Evolutionary conservation across 2,888 invertebrate genomes (phyloP), one percentile per base, ranked within the genome.

Genomic region (Himalopsyche tibetana): DNA sequence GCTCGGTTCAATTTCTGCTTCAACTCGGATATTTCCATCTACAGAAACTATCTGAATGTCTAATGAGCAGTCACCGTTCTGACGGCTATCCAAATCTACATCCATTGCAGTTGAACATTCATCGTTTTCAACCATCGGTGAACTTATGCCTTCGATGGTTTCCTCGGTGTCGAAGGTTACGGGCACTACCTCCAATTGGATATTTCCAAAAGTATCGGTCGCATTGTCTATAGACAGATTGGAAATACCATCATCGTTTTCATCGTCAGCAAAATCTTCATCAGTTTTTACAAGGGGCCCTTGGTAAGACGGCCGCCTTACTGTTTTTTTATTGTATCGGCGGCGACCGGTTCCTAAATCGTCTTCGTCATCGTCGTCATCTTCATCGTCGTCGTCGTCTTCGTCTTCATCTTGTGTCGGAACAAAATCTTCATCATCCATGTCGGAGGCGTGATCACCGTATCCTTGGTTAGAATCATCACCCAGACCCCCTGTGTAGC

Each of bases 261-360:
- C 86, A 17, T 86, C 82, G 15, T 81, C 80, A 83, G 45, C 63
- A 56, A 82, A 79, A 83, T 87, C 85, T 19, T 86, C 84, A 19
- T 87, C 69, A 40, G 80, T 55, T 55, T 55, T 55, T 28, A n/a
- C 38, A 36, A n/a, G 40, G 17, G 51, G 28, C 55, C 89, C 82
- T 89, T 90, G 88, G 91, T 90, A 36, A 91, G 91, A 89, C 91
- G 63, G 28, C 8, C 63, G 63, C 91, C 82, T 36, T 55, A 55
- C 45, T 55, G 17, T 82, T 85, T 63, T 80, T 74, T 74, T 55
- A 69, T 69, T 38, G 56, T 69, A 19, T 19, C 42, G 63, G 55
- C 79, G 56, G 28, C 56, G 80, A 55, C 56, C 55, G 38, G 56
- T 40, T 38, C 12, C n/a, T n/a, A 17, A 12, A 28, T 74, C 42